Conservation (phyloP, 2,888 invertebrate genomes). For the Sinohyriopsis cumingii region DNA sequence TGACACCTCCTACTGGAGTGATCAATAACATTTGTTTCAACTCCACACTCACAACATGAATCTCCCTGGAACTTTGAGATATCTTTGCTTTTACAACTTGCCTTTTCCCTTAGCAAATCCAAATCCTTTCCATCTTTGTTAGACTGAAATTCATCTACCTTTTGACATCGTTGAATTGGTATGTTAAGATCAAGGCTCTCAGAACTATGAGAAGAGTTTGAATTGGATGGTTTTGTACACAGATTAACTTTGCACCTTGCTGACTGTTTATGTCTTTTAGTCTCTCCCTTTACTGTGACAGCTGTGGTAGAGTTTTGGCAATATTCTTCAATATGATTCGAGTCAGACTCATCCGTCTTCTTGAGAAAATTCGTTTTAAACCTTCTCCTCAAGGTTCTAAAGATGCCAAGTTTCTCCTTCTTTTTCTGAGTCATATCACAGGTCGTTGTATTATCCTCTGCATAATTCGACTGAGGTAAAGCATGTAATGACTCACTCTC, state of each 20-base stretch:
- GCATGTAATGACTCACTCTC: conserved; percentile 32
- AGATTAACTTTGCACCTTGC: conserved; percentile 43
- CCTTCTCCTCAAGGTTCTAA: conserved; percentile 53
- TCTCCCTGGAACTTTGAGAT: conserved; percentile 55
- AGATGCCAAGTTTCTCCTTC: conserved; percentile 56
- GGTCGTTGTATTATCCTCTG: conserved; percentile 38
- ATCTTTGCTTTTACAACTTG: conserved; percentile 59
- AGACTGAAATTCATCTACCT: conserved; percentile 45
- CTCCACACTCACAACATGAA: conserved; percentile 18
- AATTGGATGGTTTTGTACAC: conserved; percentile 52
- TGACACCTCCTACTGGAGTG: conserved; percentile 18
- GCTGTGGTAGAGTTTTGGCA: conserved; percentile 9
- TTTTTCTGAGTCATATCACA: conserved; percentile 39
- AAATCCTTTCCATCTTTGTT: conserved; percentile 54
- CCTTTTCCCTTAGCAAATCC: conserved; percentile 50
- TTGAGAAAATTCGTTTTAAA: conserved; percentile 52
- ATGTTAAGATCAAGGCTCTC: conserved; percentile 57
- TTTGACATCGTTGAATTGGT: conserved; percentile 34
- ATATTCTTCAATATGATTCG: conserved; percentile 42
- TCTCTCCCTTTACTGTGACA: conserved; percentile 37
- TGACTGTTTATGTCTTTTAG: conserved; percentile 51
- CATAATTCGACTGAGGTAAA: conserved; percentile 33
- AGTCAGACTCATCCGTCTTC: conserved; percentile 42
- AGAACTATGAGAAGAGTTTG: conserved; percentile 57
- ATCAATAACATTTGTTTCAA: conserved; percentile 11